Evolutionary conservation across 2,888 invertebrate species (phyloP), one percentile per base, ranked within the genome.

Genomic region (Pyrgus malvae): DNA sequence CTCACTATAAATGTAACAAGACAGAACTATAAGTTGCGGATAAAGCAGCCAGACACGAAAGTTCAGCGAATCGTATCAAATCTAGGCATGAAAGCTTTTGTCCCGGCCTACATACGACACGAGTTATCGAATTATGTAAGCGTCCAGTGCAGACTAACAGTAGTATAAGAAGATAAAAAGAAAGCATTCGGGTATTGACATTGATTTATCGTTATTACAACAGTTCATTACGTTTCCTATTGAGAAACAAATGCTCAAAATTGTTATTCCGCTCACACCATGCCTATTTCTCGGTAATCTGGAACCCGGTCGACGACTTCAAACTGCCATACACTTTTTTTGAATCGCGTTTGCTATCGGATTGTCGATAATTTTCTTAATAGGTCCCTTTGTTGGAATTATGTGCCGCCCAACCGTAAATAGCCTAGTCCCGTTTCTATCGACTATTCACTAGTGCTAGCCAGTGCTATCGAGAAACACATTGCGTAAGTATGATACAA

Each of bases 281-380:
- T 11, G 31, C 46, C 40, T 40, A 54, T 46, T 54, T 46, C 40
- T 46, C 40, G 40, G 46, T 40, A 46, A 54, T 54, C 54, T 54
- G 12, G 41, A 46, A 54, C 46, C 54, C 41, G 25, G 54, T 25
- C 33, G 25, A 17, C 40, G 40, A 54, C 25, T 54, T 54, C 33
- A 46, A 54, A 54, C 21, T 41, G 11, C 54, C 46, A 46, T 54
- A 54, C 46, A 54, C 46, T 45, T 38, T 31, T 45, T 45, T 45
- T 31, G 54, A 54, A 54, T 46, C 45, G 46, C 40, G 54, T 54
- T 54, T 46, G 29, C 54, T 54, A 46, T 54, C 53, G 45, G 54
- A 46, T 46, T 54, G 46, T 54, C 54, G 54, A 54, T 54, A 45
- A 54, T 46, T 54, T 54, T 54, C 46, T 54, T 54, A 46, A 54